phyloP scores from a whole-genome alignment of 2,888 invertebrate species.

The Eupithecia subumbrata region DNA sequence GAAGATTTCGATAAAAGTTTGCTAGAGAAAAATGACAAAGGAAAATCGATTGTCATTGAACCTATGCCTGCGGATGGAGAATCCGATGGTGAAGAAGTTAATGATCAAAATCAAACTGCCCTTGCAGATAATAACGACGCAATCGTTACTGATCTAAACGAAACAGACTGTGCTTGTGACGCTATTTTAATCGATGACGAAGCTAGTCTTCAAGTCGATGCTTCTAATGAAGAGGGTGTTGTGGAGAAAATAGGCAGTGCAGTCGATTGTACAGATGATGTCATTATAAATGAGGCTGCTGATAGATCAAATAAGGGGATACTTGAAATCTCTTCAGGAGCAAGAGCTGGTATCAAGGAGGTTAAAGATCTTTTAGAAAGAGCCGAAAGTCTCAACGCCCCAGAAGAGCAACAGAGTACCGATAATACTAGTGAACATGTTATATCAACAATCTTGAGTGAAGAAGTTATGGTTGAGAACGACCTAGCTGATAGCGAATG shows the following conservation, averaged over 20 bases:
- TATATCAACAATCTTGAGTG: slow-evolving; percentile 30
- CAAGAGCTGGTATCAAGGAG: slow-evolving; percentile 25
- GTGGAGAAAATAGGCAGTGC: neutral
- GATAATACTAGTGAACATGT: slow-evolving; percentile 14
- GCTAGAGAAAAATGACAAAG: neutral
- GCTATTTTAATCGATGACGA: slow-evolving; percentile 37
- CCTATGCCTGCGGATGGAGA: slow-evolving; percentile 7
- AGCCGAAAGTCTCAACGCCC: neutral
- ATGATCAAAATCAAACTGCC: neutral
- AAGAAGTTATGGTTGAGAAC: slow-evolving; percentile 26
- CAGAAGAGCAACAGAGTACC: neutral
- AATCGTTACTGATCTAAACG: neutral
- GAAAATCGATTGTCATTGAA: slow-evolving; percentile 13
- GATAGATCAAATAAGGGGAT: neutral
- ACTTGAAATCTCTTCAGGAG: slow-evolving; percentile 18
- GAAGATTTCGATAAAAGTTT: slow-evolving; percentile 22
- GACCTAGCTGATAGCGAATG: slow-evolving; percentile 4
- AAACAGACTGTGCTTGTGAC: slow-evolving; percentile 3
- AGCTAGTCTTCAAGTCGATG: slow-evolving; percentile 3
- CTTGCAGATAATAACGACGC: neutral
- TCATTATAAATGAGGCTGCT: neutral
- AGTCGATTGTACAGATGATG: neutral
- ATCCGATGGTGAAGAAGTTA: neutral
- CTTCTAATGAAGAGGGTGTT: neutral
- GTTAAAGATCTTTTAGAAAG: slow-evolving; percentile 13